Percentiles rank a stretch among this genome's conserved stretches.
phyloP scores from a whole-genome alignment of 2,888 invertebrate genomes.

The Autographa pulchrina region DNA sequence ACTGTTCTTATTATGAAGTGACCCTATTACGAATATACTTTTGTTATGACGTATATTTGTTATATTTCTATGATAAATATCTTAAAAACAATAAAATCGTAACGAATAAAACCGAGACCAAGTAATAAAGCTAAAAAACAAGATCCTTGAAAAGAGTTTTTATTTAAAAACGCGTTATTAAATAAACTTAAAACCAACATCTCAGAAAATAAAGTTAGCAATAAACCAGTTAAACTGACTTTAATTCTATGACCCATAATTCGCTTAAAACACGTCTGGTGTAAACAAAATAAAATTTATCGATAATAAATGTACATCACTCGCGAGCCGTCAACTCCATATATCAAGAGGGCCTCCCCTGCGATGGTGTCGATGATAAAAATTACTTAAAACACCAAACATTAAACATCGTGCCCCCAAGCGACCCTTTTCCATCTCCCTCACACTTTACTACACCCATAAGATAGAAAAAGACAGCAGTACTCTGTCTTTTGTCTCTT shows the following conservation, averaged over 20 bases:
- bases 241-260: constrained; percentile 33
- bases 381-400: constrained; percentile 89
- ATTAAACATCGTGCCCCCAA: constrained; percentile 84
- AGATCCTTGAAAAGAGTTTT: not conserved
- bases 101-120: not conserved
- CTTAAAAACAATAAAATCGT: not conserved
- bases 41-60: not conserved
- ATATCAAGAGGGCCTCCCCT: constrained; percentile 84
- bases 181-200: constrained; percentile 2
- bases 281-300: constrained; percentile 53
- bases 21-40: constrained; percentile 35
- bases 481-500: constrained; percentile 54
- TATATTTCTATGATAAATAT: not conserved
- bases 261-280: constrained; percentile 34
- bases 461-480: constrained; percentile 60
- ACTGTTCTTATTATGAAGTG: constrained; percentile 46
- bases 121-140: not conserved
- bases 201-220: not conserved
- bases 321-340: constrained; percentile 81
- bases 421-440: constrained; percentile 70
- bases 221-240: constrained; percentile 1
- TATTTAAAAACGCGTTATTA: not conserved
- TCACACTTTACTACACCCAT: constrained; percentile 58
- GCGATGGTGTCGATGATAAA: constrained; percentile 88
- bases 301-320: constrained; percentile 74